Evolutionary conservation across 2,888 invertebrate genomes (phyloP).

Genomic region (Ophion ventricosus): DNA sequence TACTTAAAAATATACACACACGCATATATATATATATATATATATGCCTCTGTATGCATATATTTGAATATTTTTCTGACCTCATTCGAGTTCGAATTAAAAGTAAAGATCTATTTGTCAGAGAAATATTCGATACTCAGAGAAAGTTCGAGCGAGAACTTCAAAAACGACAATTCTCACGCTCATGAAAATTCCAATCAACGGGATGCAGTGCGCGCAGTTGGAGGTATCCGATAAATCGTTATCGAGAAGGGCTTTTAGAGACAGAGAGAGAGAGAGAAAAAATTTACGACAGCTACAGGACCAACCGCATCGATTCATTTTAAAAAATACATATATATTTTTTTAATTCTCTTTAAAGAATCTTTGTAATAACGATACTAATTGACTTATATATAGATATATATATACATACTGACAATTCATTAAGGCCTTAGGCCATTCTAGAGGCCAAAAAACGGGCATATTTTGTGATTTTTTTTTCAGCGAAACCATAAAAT

Average conservation of each 20-base stretch:
- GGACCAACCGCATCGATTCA: slow-evolving; percentile 9
- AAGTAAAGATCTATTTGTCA: not conserved
- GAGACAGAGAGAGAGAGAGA: not conserved
- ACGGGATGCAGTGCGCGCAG: not conserved
- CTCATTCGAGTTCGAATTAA: not conserved
- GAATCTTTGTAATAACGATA: slow-evolving; percentile 31
- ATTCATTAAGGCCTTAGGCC: no score
- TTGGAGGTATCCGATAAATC: not conserved
- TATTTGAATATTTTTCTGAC: not conserved
- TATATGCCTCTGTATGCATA: not conserved
- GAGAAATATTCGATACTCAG: not conserved
- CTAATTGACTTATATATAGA: slow-evolving; percentile 56
- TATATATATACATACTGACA: no score
- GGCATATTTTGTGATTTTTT: no score
- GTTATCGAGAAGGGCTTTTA: not conserved
- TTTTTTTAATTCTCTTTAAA: not conserved
- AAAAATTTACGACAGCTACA: not conserved
- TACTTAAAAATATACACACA: not conserved
- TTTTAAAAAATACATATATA: slow-evolving; percentile 17
- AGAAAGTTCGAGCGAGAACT: not conserved
- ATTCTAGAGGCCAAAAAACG: no score
- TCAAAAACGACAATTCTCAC: not conserved
- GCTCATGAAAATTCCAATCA: not conserved
- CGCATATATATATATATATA: no score
- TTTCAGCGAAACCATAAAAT: no score